Evolutionary conservation across 2,113 vertebrate species (phyloP).

Genomic region (Anthoscopus minutus): DNA sequence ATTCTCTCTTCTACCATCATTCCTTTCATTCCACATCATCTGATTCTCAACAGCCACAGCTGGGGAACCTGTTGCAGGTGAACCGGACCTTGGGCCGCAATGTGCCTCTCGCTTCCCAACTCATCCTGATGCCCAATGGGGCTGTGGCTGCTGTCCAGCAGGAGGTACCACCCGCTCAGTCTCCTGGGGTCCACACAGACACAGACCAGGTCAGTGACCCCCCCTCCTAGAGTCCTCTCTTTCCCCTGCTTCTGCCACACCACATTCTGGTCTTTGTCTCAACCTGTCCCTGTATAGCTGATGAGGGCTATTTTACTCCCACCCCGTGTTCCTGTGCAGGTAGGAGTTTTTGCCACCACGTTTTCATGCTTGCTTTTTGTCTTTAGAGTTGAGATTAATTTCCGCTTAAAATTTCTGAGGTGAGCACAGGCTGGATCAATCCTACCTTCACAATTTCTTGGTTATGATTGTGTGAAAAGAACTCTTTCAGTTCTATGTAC

Average conservation of each 20-base stretch:
- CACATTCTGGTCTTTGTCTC: neutral
- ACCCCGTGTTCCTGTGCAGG: neutral
- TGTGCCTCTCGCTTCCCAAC: conserved; percentile 89
- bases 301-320: neutral
- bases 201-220: conserved; percentile 85
- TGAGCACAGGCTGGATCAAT: neutral
- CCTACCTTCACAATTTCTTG: neutral
- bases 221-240: neutral
- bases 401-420: neutral
- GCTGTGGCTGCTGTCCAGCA: conserved; percentile 91
- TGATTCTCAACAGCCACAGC: conserved; percentile 74
- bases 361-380: neutral
- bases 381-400: neutral
- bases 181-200: conserved; percentile 81
- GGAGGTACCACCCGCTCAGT: conserved; percentile 79
- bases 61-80: conserved; percentile 81
- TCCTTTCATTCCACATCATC: conserved; percentile 5
- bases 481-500: neutral
- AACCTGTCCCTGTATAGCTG: neutral
- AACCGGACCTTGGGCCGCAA: conserved; percentile 80
- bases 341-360: neutral
- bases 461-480: neutral
- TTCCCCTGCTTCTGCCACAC: neutral
- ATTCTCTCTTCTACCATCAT: neutral
- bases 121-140: conserved; percentile 97